These are phyloP conservation scores for Marronus borbonicus DNA, from an alignment of 2,888 invertebrate genomes.

Conservation along the genomic window DNA sequence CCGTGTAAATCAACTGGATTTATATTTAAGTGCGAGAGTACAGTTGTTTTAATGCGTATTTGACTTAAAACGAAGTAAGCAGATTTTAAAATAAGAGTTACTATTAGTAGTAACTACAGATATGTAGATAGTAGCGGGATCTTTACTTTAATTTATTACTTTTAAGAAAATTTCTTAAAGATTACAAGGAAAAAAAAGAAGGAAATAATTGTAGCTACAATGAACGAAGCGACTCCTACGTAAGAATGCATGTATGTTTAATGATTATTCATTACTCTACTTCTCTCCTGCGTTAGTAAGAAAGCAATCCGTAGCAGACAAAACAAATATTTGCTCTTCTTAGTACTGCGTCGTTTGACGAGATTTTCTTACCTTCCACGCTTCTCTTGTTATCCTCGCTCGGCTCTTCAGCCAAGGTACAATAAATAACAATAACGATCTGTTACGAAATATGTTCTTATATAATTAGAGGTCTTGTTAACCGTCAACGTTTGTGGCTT, in stretches of 20 bases:
- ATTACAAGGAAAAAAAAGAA: background rate
- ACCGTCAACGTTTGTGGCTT: background rate
- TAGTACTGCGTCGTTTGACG: background rate
- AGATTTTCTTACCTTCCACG: background rate
- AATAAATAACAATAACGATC: conserved; percentile 22
- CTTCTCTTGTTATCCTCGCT: background rate
- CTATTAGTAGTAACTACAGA: too few species aligned
- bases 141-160: too few species aligned
- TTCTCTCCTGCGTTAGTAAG: background rate
- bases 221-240: background rate
- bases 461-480: conserved; percentile 20
- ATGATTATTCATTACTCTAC: conserved; percentile 7
- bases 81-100: background rate
- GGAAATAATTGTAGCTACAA: background rate
- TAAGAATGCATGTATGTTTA: background rate
- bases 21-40: too few species aligned
- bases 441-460: conserved; percentile 23
- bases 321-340: conserved; percentile 11
- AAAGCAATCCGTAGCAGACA: conserved; percentile 2
- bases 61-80: background rate
- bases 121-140: too few species aligned
- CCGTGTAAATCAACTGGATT: too few species aligned
- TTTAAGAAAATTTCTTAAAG: too few species aligned
- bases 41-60: background rate
- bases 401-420: background rate